A percentile compares a stretch with the other conserved stretches of the same genome.
phyloP scores from a whole-genome alignment of 2,113 vertebrate genomes.

The Origma solitaria region DNA sequence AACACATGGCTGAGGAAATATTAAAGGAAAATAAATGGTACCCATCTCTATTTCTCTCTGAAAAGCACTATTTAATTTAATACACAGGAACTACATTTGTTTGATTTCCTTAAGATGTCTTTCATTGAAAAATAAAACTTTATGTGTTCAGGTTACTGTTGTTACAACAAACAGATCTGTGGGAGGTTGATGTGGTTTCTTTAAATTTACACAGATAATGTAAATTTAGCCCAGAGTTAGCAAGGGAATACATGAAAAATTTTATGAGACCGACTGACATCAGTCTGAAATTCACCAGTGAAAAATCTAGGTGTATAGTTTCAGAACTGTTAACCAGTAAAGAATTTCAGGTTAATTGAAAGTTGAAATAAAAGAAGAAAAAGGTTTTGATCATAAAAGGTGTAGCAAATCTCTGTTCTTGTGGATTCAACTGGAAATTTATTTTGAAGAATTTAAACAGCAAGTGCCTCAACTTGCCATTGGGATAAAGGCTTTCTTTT shows the following conservation, averaged over 20 bases:
- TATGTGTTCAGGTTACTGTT: background rate
- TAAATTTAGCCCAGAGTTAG: background rate
- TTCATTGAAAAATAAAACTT: background rate
- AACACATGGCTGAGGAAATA: background rate
- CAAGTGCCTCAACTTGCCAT: background rate
- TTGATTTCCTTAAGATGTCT: slow-evolving; percentile 26
- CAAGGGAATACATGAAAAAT: background rate
- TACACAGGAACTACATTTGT: background rate
- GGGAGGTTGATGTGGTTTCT: background rate
- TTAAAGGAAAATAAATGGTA: background rate
- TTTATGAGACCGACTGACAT: background rate
- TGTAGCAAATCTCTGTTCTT: background rate
- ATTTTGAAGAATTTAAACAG: background rate
- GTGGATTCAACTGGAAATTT: background rate
- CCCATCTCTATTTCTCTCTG: background rate
- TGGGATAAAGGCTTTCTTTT: background rate
- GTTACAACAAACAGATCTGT: background rate
- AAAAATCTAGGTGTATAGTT: background rate
- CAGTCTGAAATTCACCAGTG: background rate
- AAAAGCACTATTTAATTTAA: slow-evolving; percentile 3
- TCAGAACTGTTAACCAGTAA: background rate
- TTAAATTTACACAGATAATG: background rate
- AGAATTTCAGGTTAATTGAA: background rate
- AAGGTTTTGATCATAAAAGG: background rate
- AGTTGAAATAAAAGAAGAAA: background rate